Percentiles rank a stretch among this genome's conserved stretches.
These are phyloP conservation scores for Helogale parvula DNA, from an alignment of 2,113 vertebrate species.

Conservation along the genomic window DNA sequence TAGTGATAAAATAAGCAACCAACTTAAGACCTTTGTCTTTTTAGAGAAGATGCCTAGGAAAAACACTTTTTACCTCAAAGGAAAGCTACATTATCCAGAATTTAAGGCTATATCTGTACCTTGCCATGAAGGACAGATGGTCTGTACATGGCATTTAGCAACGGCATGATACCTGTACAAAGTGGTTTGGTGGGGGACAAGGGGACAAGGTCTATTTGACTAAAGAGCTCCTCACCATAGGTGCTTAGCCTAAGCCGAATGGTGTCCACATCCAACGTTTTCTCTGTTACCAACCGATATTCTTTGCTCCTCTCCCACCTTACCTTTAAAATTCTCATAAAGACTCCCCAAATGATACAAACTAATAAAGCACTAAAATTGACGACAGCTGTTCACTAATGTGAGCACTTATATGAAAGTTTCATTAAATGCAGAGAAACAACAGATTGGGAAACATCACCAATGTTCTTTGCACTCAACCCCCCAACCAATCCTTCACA, in stretches of 20 bases:
- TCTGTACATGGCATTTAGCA: accelerated
- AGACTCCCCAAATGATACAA: neutral
- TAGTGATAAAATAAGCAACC: neutral
- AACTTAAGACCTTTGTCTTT: neutral
- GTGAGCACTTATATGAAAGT: neutral
- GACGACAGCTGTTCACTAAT: neutral
- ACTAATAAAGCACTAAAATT: neutral
- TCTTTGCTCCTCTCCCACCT: neutral
- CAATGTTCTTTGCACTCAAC: neutral
- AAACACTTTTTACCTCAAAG: neutral
- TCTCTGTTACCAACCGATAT: neutral
- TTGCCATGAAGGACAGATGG: neutral
- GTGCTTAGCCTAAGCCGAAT: neutral
- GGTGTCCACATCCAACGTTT: neutral
- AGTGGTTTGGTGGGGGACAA: neutral
- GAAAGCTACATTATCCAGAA: neutral
- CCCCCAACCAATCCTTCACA: neutral
- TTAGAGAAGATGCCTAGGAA: neutral
- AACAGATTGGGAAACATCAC: neutral
- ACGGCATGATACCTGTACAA: accelerated
- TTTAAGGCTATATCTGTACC: accelerated
- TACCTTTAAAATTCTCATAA: neutral
- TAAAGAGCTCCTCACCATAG: neutral
- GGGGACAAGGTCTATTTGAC: neutral
- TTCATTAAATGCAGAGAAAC: neutral